These are phyloP conservation scores for Zoanthus sansibaricus DNA, from an alignment of 92 coral and sea anemone species.

Conservation along the genomic window DNA sequence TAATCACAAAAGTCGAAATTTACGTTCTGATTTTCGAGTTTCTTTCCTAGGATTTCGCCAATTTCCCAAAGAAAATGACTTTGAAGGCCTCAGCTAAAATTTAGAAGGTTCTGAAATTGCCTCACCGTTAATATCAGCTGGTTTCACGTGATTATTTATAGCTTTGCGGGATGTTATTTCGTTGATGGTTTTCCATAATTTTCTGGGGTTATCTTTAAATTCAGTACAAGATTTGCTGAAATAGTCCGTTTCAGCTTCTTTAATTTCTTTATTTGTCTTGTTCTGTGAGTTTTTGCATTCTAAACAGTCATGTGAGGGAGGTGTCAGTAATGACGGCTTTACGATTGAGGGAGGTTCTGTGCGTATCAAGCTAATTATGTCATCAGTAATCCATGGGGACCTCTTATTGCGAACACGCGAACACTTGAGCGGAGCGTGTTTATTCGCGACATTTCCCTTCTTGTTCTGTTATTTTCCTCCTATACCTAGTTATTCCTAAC, in stretches of 20 bases:
- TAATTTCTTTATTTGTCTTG: conserved; percentile 13
- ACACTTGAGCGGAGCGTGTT: too few relatives aligned
- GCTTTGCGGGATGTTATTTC: conserved; percentile 21
- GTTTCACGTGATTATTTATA: not conserved
- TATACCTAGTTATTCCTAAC: too few relatives aligned
- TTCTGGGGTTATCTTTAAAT: not conserved
- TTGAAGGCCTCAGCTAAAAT: not conserved
- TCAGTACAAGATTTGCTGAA: conserved; percentile 7
- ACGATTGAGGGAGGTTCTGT: too few relatives aligned
- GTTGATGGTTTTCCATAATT: conserved; percentile 30
- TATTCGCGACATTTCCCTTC: too few relatives aligned
- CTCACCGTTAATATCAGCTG: not conserved
- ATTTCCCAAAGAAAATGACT: not conserved
- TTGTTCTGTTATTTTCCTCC: too few relatives aligned
- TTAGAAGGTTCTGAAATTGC: not conserved
- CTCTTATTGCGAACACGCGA: too few relatives aligned
- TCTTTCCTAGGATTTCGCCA: conserved; percentile 4
- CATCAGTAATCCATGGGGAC: too few relatives aligned
- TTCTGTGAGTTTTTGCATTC: not conserved
- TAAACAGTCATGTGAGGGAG: not conserved
- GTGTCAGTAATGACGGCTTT: too few relatives aligned
- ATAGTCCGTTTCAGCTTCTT: conserved; percentile 17
- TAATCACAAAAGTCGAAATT: not conserved
- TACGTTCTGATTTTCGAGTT: not conserved
- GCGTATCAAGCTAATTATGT: too few relatives aligned